Evolutionary conservation across 2,888 invertebrate genomes (phyloP).

Genomic region (Lithophane socia): DNA sequence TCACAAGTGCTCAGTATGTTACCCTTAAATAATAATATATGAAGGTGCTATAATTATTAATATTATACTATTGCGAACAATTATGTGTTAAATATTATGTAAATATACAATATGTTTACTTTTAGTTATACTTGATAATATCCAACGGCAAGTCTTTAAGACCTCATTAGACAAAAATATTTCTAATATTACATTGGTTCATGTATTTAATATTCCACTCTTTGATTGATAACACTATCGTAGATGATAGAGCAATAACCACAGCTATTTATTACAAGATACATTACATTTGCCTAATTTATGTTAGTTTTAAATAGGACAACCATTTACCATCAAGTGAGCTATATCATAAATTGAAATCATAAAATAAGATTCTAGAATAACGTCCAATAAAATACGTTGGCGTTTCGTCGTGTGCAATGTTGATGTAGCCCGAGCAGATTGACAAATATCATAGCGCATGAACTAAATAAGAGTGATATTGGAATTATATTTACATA

Average conservation of each 20-base stretch:
- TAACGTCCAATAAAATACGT: constrained; percentile 36
- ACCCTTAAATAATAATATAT: constrained; percentile 31
- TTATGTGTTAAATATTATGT: constrained; percentile 1
- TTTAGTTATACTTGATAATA: constrained; percentile 1
- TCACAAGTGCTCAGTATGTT: constrained; percentile 50
- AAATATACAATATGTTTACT: neutral
- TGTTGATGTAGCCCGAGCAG: constrained; percentile 14
- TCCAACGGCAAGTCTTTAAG: neutral
- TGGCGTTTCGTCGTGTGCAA: constrained; percentile 50
- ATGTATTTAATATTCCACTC: constrained; percentile 5
- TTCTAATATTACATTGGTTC: neutral
- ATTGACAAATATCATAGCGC: constrained; percentile 37
- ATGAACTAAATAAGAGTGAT: constrained; percentile 30
- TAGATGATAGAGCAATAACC: constrained; percentile 17
- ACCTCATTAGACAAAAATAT: neutral
- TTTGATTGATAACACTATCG: constrained; percentile 4
- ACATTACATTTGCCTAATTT: constrained; percentile 44
- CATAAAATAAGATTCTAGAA: constrained; percentile 46
- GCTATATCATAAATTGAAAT: constrained; percentile 45
- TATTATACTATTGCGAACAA: neutral
- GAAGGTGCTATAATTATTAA: constrained; percentile 13
- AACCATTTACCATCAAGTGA: constrained; percentile 64
- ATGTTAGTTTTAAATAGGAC: constrained; percentile 49
- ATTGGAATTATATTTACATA: constrained; percentile 45
- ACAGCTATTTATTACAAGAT: constrained; percentile 37